Conservation (phyloP, 2,888 invertebrate genomes). For the Eupithecia centaureata region DNA sequence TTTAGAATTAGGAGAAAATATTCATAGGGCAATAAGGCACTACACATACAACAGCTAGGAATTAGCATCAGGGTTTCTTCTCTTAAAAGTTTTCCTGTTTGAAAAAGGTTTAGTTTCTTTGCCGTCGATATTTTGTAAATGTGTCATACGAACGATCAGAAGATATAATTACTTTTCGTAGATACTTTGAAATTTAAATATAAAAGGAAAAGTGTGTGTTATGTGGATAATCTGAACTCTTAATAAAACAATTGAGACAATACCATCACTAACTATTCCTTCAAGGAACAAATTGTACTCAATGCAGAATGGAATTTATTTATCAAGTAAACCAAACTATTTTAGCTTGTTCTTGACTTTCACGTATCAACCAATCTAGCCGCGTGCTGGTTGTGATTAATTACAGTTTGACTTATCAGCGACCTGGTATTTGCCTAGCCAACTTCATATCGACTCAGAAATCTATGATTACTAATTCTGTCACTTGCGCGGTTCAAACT, state of each 20-base stretch:
- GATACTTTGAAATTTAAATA: no score
- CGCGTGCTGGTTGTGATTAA: background rate
- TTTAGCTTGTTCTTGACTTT: background rate
- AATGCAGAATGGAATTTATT: background rate
- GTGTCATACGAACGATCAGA: no score
- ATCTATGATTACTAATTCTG: conserved; percentile 12
- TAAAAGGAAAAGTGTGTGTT: no score
- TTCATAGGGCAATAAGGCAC: conserved; percentile 33
- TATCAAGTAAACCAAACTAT: background rate
- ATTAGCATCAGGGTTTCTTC: background rate
- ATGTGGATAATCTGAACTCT: no score
- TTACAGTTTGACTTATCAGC: background rate
- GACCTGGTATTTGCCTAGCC: conserved; percentile 1
- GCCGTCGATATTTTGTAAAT: no score
- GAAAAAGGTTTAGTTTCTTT: background rate
- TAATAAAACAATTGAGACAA: no score
- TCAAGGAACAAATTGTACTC: background rate
- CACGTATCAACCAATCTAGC: background rate
- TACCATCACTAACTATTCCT: no score
- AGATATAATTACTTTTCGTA: no score
- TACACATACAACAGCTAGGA: background rate
- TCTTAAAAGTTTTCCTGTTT: background rate
- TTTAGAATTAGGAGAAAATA: conserved; percentile 44
- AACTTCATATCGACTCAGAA: background rate
- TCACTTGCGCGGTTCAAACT: background rate